Evolutionary conservation across 2,797 vertebrate species (phyloP).

Genomic region (Danio albolineatus): DNA sequence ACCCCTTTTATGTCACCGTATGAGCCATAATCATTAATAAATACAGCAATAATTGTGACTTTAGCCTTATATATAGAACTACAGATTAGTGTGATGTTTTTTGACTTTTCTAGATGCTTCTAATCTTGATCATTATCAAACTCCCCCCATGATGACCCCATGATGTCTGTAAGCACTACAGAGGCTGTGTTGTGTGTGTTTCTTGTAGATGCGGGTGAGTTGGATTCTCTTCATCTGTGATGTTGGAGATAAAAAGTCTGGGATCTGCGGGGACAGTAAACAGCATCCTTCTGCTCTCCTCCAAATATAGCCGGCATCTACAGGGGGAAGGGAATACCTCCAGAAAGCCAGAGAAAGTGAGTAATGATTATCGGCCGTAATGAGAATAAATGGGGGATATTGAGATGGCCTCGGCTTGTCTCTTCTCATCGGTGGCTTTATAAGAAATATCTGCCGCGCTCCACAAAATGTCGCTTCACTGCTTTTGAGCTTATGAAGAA

Average conservation of each 20-base stretch:
- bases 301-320: slow-evolving; percentile 43
- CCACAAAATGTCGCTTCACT: slow-evolving; percentile 36
- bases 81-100: slow-evolving; percentile 10
- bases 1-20: no score
- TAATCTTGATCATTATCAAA: slow-evolving; percentile 20
- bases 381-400: slow-evolving; percentile 58
- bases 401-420: slow-evolving; percentile 47
- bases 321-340: slow-evolving; percentile 33
- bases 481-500: slow-evolving; percentile 33
- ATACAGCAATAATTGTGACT: no score
- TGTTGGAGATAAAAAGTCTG: slow-evolving; percentile 38
- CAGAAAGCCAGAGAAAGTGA: slow-evolving; percentile 25
- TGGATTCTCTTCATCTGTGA: slow-evolving; percentile 26
- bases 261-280: slow-evolving; percentile 40
- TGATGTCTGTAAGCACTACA: slow-evolving; percentile 8
- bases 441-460: slow-evolving; percentile 48
- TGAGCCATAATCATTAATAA: no score
- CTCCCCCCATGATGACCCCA: not conserved
- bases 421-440: slow-evolving; percentile 41
- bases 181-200: slow-evolving; percentile 4
- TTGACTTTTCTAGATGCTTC: not conserved
- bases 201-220: not conserved
- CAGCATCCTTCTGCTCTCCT: slow-evolving; percentile 45
- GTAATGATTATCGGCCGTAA: slow-evolving; percentile 56
- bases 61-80: not conserved